Evolutionary conservation across 2,113 vertebrate genomes (phyloP).

Genomic region (Silurus asotus): DNA sequence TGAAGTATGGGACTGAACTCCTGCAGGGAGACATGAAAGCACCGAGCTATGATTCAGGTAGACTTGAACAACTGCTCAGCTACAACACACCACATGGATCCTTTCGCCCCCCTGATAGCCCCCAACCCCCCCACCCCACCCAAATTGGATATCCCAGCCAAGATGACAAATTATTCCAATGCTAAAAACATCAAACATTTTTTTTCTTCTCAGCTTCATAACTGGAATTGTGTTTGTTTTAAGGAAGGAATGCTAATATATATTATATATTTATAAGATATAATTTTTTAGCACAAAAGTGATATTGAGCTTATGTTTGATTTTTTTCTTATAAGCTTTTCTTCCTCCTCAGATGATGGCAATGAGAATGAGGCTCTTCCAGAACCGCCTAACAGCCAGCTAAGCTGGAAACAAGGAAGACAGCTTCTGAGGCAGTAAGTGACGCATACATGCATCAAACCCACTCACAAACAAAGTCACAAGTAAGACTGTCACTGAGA

Average conservation of each 20-base stretch:
- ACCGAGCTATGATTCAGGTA: constrained; percentile 97
- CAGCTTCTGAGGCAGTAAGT: constrained; percentile 97
- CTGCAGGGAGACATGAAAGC: constrained; percentile 98
- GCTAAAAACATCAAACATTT: not conserved
- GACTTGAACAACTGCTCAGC: constrained; percentile 42
- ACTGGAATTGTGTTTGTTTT: constrained; percentile 1
- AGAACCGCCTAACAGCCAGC: constrained; percentile 90
- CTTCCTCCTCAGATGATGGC: constrained; percentile 83
- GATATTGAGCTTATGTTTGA: not conserved
- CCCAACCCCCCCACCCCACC: too few relatives aligned
- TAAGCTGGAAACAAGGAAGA: constrained; percentile 98
- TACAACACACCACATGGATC: constrained; percentile 31
- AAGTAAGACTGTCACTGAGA: constrained; percentile 13
- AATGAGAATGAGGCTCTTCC: constrained; percentile 88
- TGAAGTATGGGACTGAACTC: constrained; percentile 97
- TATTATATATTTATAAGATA: too few relatives aligned
- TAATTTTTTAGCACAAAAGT: not conserved
- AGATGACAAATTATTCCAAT: not conserved
- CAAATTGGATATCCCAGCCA: too few relatives aligned
- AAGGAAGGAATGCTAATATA: not conserved
- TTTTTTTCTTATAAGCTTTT: constrained; percentile 45
- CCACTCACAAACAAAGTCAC: constrained; percentile 23
- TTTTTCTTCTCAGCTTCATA: constrained; percentile 39
- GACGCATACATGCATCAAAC: constrained; percentile 35
- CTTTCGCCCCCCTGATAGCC: not conserved